Evolutionary conservation across 1,140 invertebrate genomes (phyloP), one percentile per base, ranked within the genome.

Genomic region (Hylyphantes graminicola): DNA sequence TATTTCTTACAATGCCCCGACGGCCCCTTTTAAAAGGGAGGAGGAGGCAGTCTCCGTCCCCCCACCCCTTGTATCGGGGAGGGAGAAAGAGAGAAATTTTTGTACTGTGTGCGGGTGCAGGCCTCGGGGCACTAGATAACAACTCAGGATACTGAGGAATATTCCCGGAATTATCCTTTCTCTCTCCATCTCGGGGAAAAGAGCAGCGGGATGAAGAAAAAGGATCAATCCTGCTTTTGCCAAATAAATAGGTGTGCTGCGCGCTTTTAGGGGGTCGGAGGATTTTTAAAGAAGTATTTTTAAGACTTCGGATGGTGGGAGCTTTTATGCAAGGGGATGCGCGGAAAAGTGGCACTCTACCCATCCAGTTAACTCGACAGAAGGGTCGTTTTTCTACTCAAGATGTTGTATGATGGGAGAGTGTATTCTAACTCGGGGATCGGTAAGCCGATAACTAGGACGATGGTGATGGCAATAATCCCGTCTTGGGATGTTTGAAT

Each of bases 1-100:
- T 85, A 85, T 80, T 85, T 85, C 84, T 79, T 79, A 85, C 84
- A 74, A 73, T 72, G 84, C 84, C 84, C 68, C 35, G 35, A 50
- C 74, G 76, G 84, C 83, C 61, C 55, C 21, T 57, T 35, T 35
- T 68, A 54, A 17, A 53, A 50, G 57, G 65, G 21, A 57, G 61
- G 51, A 51, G 67, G 57, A 15, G 68, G 51, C 15, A 53, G 51
- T 48, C 50, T 48, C 11, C 21, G 6, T 54, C n/a, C 75, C 50
- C 11, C 21, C 5, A 2, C 57, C 70, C 17, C 51, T 10, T 21
- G 17, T 65, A 65, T 35, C 35, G 13, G 67, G 9, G 10, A 15
- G 65, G 17, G 21, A 61, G 55, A 63, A 63, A 53, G 59, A 68
- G 68, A 74, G 68, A 75, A 83, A 83, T 83, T 83, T 83, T 83